Conservation (phyloP, 2,797 vertebrate species). For the Sorex maritimensis region DNA sequence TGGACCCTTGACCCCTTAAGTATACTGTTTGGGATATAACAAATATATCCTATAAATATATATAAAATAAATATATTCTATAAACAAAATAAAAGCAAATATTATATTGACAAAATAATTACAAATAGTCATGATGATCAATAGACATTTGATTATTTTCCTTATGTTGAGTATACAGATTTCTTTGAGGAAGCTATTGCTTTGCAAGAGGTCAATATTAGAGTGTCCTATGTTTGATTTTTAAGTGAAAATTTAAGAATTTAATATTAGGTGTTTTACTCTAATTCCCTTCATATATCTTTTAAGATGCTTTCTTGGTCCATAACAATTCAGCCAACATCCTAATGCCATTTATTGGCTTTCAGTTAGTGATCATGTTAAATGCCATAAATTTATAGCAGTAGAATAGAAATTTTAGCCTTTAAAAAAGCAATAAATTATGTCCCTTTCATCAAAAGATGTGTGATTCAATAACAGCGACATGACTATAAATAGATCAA, state of each 20-base stretch:
- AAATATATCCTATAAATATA: too few relatives aligned
- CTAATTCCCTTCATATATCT: conserved; percentile 21
- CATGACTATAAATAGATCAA: background rate
- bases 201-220: conserved; percentile 30
- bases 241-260: conserved; percentile 1
- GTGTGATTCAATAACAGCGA: background rate
- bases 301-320: conserved; percentile 38
- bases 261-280: background rate
- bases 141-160: background rate
- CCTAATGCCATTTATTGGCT: background rate
- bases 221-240: background rate
- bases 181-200: background rate
- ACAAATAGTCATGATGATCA: background rate
- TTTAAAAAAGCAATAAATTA: background rate
- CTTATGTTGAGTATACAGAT: background rate
- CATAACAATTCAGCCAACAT: background rate
- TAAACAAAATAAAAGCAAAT: background rate
- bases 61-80: too few relatives aligned
- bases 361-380: background rate
- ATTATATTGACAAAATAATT: background rate
- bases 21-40: too few relatives aligned
- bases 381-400: background rate
- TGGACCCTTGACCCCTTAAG: too few relatives aligned
- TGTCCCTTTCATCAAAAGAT: background rate
- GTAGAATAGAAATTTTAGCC: background rate